Percentiles rank a stretch among this genome's conserved stretches.
Evolutionary conservation across 2,888 invertebrate genomes (phyloP).

Genomic region (Eristalis intricaria): DNA sequence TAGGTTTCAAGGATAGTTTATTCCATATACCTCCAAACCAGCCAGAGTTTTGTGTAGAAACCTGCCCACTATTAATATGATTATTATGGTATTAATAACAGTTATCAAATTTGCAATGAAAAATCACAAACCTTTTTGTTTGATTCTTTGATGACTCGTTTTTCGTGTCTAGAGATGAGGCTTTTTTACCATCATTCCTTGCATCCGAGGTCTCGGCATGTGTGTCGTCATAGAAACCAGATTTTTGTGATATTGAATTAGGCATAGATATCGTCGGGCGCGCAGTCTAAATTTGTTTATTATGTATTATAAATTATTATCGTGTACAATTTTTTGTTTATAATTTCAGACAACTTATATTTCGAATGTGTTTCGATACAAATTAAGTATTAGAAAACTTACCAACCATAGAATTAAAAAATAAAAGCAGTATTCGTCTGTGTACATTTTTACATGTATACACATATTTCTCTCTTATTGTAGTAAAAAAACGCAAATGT

Average conservation of each 20-base stretch:
- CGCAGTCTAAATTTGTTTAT: conserved; percentile 70
- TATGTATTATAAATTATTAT: conserved; percentile 31
- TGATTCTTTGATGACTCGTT: conserved; percentile 59
- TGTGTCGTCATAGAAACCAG: conserved; percentile 74
- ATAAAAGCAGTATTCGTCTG: background rate
- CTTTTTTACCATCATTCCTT: conserved; percentile 40
- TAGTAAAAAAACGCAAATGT: too few relatives aligned
- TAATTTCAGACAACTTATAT: background rate
- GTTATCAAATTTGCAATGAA: background rate
- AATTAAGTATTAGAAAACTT: background rate
- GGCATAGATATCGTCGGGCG: conserved; percentile 84
- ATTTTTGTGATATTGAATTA: conserved; percentile 81
- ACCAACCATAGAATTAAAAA: background rate
- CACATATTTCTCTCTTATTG: background rate
- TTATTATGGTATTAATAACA: background rate
- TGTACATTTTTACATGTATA: background rate
- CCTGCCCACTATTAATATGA: conserved; percentile 71
- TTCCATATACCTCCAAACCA: conserved; percentile 95
- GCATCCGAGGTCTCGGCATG: conserved; percentile 40
- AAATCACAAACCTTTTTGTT: conserved; percentile 60
- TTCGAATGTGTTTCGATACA: background rate
- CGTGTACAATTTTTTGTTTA: background rate
- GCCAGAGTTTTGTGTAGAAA: conserved; percentile 81
- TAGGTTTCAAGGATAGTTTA: conserved; percentile 90
- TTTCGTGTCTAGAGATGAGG: conserved; percentile 49